Evolutionary conservation across 2,888 invertebrate species (phyloP), one percentile per base, ranked within the genome.

Genomic region (Lycophotia porphyrea): DNA sequence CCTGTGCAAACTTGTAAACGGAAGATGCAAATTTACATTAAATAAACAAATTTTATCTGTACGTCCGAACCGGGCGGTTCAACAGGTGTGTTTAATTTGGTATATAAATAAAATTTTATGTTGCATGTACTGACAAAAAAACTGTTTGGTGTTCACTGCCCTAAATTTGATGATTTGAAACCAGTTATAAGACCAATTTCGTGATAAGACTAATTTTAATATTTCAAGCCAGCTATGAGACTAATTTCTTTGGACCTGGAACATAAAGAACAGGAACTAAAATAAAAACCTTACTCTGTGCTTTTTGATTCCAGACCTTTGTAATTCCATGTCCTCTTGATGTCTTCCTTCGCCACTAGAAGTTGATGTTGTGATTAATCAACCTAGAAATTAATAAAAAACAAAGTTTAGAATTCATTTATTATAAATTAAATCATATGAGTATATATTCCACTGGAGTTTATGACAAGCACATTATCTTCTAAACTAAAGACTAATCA

Each of bases 1-100:
- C 89, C 90, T 89, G 80, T 82, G 76, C 90, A 90, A 91, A 92
- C 88, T 86, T 88, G 88, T 89, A 82, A 90, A 89, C 87, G 88
- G 86, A 87, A 86, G 89, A 88, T 91, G 90, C 92, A 93, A 47
- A 94, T 94, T 93, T 93, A 91, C 93, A 92, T 92, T 92, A 90
- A 90, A 92, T 92, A 94, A 94, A 94, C 94, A 94, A 93, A 94
- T 94, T 63, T 39, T 93, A 92, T 93, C 92, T 87, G 90, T 84
- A 83, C 80, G 82, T 87, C 87, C 88, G 82, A 86, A 87, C 85
- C 80, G 88, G 70, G 80, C 60, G 52, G 87, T 82, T 90, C 94
- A 95, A 95, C 95, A 95, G 95, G 95, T 95, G 95, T 91, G 90
- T 90, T 91, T 93, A 93, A 95, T 95, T 95, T 93, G 91, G 89